Evolutionary conservation across 2,797 vertebrate genomes (phyloP), one percentile per base, ranked within the genome.

Genomic region (Anniella stebbinsi): DNA sequence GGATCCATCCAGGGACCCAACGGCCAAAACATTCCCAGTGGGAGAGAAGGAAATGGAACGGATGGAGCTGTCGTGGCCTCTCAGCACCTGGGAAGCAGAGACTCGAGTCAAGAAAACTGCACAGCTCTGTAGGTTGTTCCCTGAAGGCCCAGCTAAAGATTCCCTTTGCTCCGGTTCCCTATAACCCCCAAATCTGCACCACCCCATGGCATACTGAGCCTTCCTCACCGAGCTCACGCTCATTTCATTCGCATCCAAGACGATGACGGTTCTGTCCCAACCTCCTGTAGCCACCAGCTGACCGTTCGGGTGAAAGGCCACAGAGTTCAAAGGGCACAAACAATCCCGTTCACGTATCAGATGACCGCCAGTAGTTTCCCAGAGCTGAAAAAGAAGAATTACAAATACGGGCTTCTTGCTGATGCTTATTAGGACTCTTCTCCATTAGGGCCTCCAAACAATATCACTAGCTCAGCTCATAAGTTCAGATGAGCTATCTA

Each of bases 281-380:
- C 97, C 97, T 21, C 98, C 98, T 1, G 96, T 94, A 8, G 97
- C 98, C 88, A 98, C 86, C 11, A 98, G 77, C 36, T 95, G 97
- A 92, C 97, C 97, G 33, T 98, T 97, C 0, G 97, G 95, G 97
- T 97, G 97, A 94, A 99, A 98, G 90, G 96, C 95, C 93, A 98
- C 96, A 77, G 98, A 99, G 94, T 98, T 98, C 91, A 98, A 80
- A 54, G 98, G 97, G 87, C 97, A 97, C 69, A 94, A 92, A 94
- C 54, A 90, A n/a, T 88, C 92, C 57, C 94, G 81, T 66, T 94
- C 91, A 38, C 67, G 94, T 8, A 87, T 88, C 60, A 95, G 86
- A 82, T 89, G 89, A 36, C 95, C 94, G 1, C 9, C 41, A 30
- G 93, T 76, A 36, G 93, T 92, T 69, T 96, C 94, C 96, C 95